Base-by-base conservation (phyloP, 2,113 vertebrate species). In the Neotragus pygmaeus region DNA sequence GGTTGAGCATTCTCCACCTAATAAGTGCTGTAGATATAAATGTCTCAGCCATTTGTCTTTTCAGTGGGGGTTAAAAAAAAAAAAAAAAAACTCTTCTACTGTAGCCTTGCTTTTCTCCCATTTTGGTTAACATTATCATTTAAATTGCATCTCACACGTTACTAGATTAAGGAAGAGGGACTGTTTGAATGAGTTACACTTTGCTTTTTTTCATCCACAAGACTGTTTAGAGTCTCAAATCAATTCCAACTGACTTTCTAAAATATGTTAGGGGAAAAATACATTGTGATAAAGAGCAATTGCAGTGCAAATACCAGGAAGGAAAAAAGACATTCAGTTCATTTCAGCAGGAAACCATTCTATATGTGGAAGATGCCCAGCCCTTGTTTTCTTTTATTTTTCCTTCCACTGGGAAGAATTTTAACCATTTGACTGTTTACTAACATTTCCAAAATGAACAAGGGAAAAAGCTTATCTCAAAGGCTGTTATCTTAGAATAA, bases 41-140 rank as follows among this genome's bases (percentile, higher is more conserved):
- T 96, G 96, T 95, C n/a, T 95, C 95, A 43, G 64, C 47, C 84
- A 96, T 98, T 98, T 97, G 91, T 97, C 97, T 98, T 98, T 94
- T 88, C 88, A 75, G 16, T 47, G 60, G 49, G 58, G 39, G 53
- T 78, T 90, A 23, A 90, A 90, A 86, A 51, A 51, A 30, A 58
- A 66, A 77, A 82, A 19, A 75, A 47, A 88, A 86, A 43, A 93
- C 83, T 36, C 51, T 58, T 47, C 45, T 10, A 47, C 28, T 23
- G 21, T 23, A 91, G 86, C 51, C 60, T 47, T 77, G 92, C 45
- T 7, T 85, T 57, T 81, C 78, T 96, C 7, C 3, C 78, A 55
- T 88, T 95, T 87, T 96, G 91, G 94, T 93, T 97, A 97, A 96
- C 94, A 95, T 96, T 96, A 96, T 97, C 94, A 96, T 97, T 98